Evolutionary conservation across 2,888 invertebrate species (phyloP), one percentile per base, ranked within the genome.

Genomic region (Buathra laborator): DNA sequence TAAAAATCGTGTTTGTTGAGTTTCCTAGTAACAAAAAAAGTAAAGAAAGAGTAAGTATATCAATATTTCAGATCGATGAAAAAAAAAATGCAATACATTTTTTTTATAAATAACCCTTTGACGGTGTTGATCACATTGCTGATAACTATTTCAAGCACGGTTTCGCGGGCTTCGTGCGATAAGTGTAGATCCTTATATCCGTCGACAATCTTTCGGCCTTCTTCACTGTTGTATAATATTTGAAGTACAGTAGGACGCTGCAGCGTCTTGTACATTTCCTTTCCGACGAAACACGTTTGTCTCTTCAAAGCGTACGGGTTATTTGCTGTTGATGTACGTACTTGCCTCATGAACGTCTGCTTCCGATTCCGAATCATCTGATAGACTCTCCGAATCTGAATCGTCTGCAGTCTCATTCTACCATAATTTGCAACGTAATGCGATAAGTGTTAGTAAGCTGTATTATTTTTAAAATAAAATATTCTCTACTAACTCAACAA

Each of bases 1-100:
- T 76, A 51, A 43, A 76, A 67, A 16, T 67, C 76, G 51, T 66
- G 19, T 24, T 67, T 67, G 67, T 67, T 46, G 67, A 67, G 46
- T 32, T 46, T 67, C 46, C 67, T 67, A n/a, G n/a, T n/a, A n/a
- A n/a, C n/a, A n/a, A n/a, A n/a, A n/a, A n/a, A n/a, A n/a, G n/a
- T 7, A 24, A 10, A 56, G 24, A 56, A 24, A 56, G 7, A 10
- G 3, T 10, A 24, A 9, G 0, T 4, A 53, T 5, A 53, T 19
- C 16, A 53, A 16, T 4, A 19, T 4, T 19, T 16, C 4, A 4
- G 16, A 5, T 53, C 3, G 7, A 7, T 56, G 56, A 56, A 19
- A 16, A 56, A 56, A 56, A 24, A 16, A 56, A 56, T 14, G 3
- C 3, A 10, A 19, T 16, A 9, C 7, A 9, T 3, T 24, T 3